Conservation (phyloP, 1,140 invertebrate species). For the Drosophila asahinai region DNA sequence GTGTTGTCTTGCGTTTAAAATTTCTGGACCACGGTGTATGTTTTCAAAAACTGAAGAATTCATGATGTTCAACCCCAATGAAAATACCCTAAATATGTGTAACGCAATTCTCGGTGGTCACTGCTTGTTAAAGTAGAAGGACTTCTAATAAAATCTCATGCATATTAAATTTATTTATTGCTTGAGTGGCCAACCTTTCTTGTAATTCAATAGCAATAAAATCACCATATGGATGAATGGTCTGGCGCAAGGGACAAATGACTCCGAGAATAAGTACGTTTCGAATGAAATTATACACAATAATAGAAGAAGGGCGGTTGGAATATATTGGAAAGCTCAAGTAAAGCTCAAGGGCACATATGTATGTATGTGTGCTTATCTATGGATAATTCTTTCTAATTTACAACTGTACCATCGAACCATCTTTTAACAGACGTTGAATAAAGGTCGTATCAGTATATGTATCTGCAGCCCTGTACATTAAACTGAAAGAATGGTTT, state of each 20-base stretch:
- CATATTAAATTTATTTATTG: conserved; percentile 70
- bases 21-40: not conserved
- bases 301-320: not conserved
- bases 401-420: not conserved
- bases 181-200: conserved; percentile 67
- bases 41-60: not conserved
- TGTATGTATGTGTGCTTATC: not conserved
- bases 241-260: conserved; percentile 1
- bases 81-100: conserved; percentile 20
- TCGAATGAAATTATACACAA: not conserved
- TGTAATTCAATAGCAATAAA: conserved; percentile 63
- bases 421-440: too few relatives aligned
- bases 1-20: not conserved
- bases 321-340: not conserved
- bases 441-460: too few relatives aligned
- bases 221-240: conserved; percentile 18
- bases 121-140: conserved; percentile 19
- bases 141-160: conserved; percentile 16
- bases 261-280: not conserved
- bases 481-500: too few relatives aligned
- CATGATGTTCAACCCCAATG: not conserved
- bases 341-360: not conserved
- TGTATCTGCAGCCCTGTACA: too few relatives aligned
- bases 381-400: not conserved
- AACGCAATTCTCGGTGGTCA: conserved; percentile 11